Conservation (phyloP, 2,797 vertebrate genomes). For the Sebastes vulpes region DNA sequence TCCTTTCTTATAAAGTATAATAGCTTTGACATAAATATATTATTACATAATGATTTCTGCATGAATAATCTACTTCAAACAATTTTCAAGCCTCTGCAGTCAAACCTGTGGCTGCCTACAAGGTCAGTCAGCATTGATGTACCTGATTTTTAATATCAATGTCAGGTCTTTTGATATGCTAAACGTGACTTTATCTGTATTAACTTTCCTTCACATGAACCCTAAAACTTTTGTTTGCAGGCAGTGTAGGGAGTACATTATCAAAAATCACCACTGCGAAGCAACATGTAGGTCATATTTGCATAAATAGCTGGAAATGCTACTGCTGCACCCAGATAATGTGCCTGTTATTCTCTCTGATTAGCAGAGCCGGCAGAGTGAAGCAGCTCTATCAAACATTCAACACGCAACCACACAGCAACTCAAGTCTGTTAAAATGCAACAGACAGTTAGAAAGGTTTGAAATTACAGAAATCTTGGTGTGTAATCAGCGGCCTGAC, state of each 20-base stretch:
- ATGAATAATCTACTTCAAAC: background rate
- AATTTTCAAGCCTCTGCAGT: background rate
- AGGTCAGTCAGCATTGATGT: background rate
- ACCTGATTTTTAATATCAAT: background rate
- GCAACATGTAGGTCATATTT: constrained; percentile 28
- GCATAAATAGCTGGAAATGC: constrained; percentile 47
- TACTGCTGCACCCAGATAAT: constrained; percentile 9
- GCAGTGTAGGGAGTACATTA: background rate
- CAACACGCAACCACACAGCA: background rate
- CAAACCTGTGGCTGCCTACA: background rate
- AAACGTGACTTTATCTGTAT: background rate
- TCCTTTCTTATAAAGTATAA: background rate
- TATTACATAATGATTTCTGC: background rate
- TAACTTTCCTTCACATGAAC: background rate
- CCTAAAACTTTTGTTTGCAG: background rate
- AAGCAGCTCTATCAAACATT: constrained; percentile 31
- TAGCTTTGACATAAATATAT: background rate
- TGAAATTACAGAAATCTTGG: constrained; percentile 32
- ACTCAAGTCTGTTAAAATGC: constrained; percentile 16
- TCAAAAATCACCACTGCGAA: constrained; percentile 20
- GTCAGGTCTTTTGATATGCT: background rate
- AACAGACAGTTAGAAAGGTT: constrained; percentile 16
- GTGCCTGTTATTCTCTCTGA: constrained; percentile 33
- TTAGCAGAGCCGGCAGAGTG: constrained; percentile 53
- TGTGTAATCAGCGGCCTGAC: constrained; percentile 40